phyloP scores from a whole-genome alignment of 2,888 invertebrate genomes.

The Trachelus stipa region DNA sequence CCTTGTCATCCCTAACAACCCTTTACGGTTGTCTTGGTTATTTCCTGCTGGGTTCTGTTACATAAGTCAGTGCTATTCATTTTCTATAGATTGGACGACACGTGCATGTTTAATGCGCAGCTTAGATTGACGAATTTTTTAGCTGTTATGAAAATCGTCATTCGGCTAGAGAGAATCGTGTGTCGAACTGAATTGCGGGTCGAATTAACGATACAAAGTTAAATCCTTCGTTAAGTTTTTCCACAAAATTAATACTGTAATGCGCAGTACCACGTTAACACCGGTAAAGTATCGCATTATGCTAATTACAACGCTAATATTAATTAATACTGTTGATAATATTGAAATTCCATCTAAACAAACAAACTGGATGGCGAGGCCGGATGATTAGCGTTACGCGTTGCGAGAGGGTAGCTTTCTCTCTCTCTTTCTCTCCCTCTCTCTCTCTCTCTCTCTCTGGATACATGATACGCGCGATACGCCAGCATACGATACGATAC shows the following conservation, averaged over 20 bases:
- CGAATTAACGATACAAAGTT: too few relatives aligned
- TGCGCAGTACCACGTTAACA: constrained; percentile 8
- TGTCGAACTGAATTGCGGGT: too few relatives aligned
- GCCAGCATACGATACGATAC: background rate
- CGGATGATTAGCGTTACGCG: constrained; percentile 46
- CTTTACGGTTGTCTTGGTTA: too few relatives aligned
- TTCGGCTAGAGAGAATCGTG: too few relatives aligned
- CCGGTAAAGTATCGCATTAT: constrained; percentile 4
- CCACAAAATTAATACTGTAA: constrained; percentile 44
- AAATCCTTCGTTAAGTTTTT: too few relatives aligned
- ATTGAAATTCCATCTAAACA: constrained; percentile 62
- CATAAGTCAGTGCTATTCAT: too few relatives aligned
- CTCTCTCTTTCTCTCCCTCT: constrained; percentile 15
- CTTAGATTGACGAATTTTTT: too few relatives aligned
- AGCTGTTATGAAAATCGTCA: too few relatives aligned
- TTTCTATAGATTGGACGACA: too few relatives aligned
- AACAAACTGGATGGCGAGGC: constrained; percentile 49
- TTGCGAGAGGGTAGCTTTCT: constrained; percentile 3
- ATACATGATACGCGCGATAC: background rate
- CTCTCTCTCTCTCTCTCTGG: constrained; percentile 15
- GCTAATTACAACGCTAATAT: constrained; percentile 26
- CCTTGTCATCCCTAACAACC: too few relatives aligned
- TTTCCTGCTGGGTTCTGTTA: too few relatives aligned
- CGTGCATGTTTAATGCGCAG: too few relatives aligned
- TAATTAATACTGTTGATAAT: constrained; percentile 50